Conservation (phyloP, 1,140 invertebrate genomes). For the Anastatus disparis region DNA sequence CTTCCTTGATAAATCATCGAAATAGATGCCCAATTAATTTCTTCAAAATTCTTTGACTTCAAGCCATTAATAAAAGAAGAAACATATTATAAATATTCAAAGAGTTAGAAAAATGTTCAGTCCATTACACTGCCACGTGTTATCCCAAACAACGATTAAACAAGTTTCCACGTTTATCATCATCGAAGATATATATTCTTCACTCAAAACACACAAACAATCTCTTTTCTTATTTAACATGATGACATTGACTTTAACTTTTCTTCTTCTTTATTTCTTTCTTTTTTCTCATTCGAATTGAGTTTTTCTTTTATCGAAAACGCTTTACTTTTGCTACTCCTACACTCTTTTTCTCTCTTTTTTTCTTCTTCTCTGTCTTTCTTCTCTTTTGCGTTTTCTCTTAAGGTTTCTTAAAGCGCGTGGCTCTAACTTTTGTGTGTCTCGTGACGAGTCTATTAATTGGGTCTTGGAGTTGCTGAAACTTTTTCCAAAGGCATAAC, state of each 20-base stretch:
- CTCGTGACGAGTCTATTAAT: conserved; percentile 30
- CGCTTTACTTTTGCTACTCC: background rate
- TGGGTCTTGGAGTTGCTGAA: background rate
- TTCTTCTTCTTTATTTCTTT: conserved; percentile 8
- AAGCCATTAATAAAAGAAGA: no score
- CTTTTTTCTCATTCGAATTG: background rate
- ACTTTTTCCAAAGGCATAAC: background rate
- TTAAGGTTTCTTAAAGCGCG: background rate
- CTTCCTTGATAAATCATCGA: no score
- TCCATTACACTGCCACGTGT: no score
- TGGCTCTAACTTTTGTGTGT: background rate
- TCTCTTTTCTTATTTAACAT: background rate
- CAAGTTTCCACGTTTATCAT: conserved; percentile 34
- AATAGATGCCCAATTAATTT: no score
- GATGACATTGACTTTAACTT: background rate
- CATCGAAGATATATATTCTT: no score
- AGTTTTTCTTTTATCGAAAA: conserved; percentile 1
- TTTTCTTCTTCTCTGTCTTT: background rate
- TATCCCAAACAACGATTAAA: background rate
- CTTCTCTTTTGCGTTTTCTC: background rate
- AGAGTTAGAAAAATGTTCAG: no score
- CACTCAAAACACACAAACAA: conserved; percentile 20
- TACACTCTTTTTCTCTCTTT: background rate
- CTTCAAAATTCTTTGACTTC: no score
- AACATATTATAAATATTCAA: no score